These are phyloP conservation scores for Ceratosolen solmsi DNA, from an alignment of 1,140 invertebrate species.

Conservation along the genomic window DNA sequence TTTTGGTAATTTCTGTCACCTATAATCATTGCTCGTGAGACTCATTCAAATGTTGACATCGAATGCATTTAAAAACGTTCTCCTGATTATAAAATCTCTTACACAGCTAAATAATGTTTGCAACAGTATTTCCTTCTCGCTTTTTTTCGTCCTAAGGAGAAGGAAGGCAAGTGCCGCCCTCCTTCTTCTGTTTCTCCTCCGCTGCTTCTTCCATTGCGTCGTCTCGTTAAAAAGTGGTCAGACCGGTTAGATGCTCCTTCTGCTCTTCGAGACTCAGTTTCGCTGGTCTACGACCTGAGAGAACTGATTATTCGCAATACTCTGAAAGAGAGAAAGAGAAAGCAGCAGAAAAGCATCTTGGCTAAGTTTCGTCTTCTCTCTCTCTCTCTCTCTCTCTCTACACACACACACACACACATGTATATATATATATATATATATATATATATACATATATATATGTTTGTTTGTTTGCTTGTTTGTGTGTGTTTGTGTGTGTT, in stretches of 20 bases:
- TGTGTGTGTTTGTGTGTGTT: not conserved
- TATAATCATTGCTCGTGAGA: slow-evolving; percentile 21
- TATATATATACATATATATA: not conserved
- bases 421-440: not conserved
- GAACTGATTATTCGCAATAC: slow-evolving; percentile 61
- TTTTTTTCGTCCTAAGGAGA: slow-evolving; percentile 19
- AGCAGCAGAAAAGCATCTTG: not conserved
- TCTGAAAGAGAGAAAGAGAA: slow-evolving; percentile 25
- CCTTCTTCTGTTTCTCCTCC: slow-evolving; percentile 24
- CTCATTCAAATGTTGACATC: slow-evolving; percentile 31
- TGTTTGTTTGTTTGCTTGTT: not conserved
- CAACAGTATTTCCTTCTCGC: slow-evolving; percentile 11
- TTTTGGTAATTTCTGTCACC: slow-evolving; percentile 37
- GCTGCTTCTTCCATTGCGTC: slow-evolving; percentile 51
- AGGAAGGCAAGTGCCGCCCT: slow-evolving; percentile 36
- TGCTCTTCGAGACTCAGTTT: slow-evolving; percentile 66
- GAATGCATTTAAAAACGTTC: not conserved
- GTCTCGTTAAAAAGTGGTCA: slow-evolving; percentile 74
- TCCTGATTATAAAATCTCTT: slow-evolving; percentile 28
- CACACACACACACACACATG: not conserved
- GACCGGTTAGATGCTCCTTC: slow-evolving; percentile 71
- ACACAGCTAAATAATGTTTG: slow-evolving; percentile 41
- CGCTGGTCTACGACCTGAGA: slow-evolving; percentile 71
- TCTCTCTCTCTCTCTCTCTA: not conserved
- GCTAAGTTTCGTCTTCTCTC: slow-evolving; percentile 1